Evolutionary conservation across 1,140 invertebrate genomes (phyloP), one percentile per base, ranked within the genome.

Genomic region (Nasonia longicornis): DNA sequence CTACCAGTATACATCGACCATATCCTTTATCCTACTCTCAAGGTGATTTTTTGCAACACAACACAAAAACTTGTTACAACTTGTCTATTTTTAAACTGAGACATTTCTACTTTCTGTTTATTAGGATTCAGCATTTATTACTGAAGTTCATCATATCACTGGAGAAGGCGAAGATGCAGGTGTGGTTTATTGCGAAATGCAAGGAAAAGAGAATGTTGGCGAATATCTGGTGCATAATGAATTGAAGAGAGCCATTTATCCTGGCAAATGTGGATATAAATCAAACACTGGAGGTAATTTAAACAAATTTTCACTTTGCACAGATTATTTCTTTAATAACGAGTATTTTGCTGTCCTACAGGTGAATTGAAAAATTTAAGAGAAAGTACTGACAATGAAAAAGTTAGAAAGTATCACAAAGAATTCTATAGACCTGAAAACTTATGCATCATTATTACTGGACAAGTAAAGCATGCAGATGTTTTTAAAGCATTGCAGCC

Each of bases 171-270:
- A 96, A 85, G 95, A 98, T 92, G 96, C 94, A 48, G 97, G 97
- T 48, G 96, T 98, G 42, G 96, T 98, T 2, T 98, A 98, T 88
- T 97, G 95, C 89, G 97, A 98, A 92, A 97, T 98, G 95, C 96
- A 98, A 88, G 95, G 94, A 29, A 86, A 92, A 35, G 96, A 97
- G 89, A 97, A 97, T 88, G 93, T 92, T 64, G 96, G 95, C n/a
- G 95, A 96, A 87, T 93, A 92, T 83, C 89, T 93, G 80, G 90
- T 92, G 80, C 91, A 95, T 84, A 89, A 93, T 69, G 93, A 92
- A 84, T 89, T 97, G 86, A 85, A 92, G 8, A 90, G 93, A 84
- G 92, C 92, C 7, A 92, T 97, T 85, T 98, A 97, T 87, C 96
- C 96, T 14, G 94, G 94, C 38, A 90, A 93, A 85, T 96, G 95